A percentile compares a stretch with the other conserved stretches of the same genome.
Conservation (phyloP, 2,888 invertebrate genomes). For the Macropis europaea region DNA sequence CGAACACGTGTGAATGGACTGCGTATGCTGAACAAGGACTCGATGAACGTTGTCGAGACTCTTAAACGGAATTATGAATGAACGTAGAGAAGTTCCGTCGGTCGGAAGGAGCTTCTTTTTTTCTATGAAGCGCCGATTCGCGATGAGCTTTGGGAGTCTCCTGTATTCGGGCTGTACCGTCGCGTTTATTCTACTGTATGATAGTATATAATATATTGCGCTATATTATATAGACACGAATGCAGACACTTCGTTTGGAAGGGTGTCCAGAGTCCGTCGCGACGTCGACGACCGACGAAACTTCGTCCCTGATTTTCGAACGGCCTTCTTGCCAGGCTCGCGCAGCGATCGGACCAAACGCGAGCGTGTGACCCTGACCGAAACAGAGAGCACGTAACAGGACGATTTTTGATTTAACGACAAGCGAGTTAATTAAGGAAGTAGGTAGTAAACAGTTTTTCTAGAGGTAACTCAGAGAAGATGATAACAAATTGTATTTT, state of each 20-base stretch:
- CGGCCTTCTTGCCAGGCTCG: constrained; percentile 54
- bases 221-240: constrained; percentile 10
- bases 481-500: constrained; percentile 68
- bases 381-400: neutral
- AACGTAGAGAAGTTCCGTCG: constrained; percentile 26
- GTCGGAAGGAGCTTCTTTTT: constrained; percentile 1
- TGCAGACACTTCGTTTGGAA: neutral
- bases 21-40: neutral
- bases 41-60: neutral
- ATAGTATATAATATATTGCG: constrained; percentile 29
- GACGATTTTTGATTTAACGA: constrained; percentile 20
- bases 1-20: neutral
- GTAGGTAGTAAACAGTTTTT: constrained; percentile 47
- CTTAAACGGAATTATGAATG: neutral
- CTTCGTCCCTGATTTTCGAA: constrained; percentile 33
- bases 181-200: constrained; percentile 15
- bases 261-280: neutral
- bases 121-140: no score
- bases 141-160: neutral
- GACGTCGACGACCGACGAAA: constrained; percentile 6
- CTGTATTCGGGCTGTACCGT: neutral
- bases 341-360: constrained; percentile 9
- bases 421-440: constrained; percentile 33
- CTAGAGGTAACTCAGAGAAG: constrained; percentile 44
- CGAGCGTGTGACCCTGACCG: constrained; percentile 6